Base-by-base conservation (phyloP, 2,797 vertebrate genomes). In the Cirrhinus molitorella region DNA sequence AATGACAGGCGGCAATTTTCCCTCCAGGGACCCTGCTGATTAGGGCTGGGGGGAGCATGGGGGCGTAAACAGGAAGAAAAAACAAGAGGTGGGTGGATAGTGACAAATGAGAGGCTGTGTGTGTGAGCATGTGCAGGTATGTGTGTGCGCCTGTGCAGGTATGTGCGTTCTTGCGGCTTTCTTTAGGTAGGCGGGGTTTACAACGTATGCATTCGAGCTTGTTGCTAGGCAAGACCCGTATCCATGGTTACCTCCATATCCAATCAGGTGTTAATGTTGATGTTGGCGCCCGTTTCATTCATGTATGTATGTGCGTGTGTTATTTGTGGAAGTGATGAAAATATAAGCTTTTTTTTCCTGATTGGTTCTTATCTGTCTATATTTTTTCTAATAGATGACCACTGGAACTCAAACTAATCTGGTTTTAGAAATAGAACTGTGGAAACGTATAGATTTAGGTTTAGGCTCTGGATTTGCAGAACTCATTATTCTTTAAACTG, bases 11-110 rank as follows among this genome's bases (percentile, higher is more conserved):
- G 83, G 28, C 89, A 89, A 89, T 89, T 95, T 87, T 80, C 81
- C 94, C 94, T 70, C 93, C 87, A 87, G 92, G 92, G 94, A 95
- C 91, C 88, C 89, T 93, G 61, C 92, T 94, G 94, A 96, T 94
- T 92, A 94, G 66, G 63, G 65, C 68, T 55, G 34, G 61, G 77
- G 85, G 81, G 75, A 71, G 65, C 57, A 80, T 66, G 83, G 83
- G 78, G 85, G 70, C n/a, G 68, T 75, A 83, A 76, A 79, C 59
- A 85, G 28, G 66, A 43, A 47, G 40, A 81, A 81, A 25, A 71
- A 70, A 85, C 25, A 63, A 49, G 79, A 28, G 66, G 57, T 80
- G 31, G 83, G 23, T 65, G 72, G 68, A 67, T 65, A 79, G 82
- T 78, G 83, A 83, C 66, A 61, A 70, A 59, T 81, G 81, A 76